Evolutionary conservation across 1,140 invertebrate genomes (phyloP).

Genomic region (Ceratina australensis): DNA sequence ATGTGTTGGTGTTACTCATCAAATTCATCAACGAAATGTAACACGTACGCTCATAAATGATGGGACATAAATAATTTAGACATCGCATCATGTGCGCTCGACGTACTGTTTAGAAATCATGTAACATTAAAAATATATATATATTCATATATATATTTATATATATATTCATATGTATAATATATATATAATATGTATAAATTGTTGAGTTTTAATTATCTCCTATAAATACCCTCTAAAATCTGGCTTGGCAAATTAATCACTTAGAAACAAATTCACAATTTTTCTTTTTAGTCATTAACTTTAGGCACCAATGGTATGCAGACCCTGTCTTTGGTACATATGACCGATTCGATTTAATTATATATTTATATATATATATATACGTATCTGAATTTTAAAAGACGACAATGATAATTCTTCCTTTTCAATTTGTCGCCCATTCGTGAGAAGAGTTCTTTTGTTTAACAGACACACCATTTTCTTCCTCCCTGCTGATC

Average conservation of each 20-base stretch:
- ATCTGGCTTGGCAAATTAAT: constrained; percentile 77
- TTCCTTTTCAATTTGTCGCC: constrained; percentile 35
- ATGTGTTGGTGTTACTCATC: constrained; percentile 72
- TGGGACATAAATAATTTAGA: constrained; percentile 80
- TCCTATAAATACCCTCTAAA: constrained; percentile 78
- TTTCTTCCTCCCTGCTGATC: constrained; percentile 48
- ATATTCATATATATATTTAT: constrained; percentile 74
- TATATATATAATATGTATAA: constrained; percentile 74
- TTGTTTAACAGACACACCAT: constrained; percentile 42
- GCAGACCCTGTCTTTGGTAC: constrained; percentile 81
- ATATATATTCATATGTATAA: constrained; percentile 68
- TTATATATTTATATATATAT: constrained; percentile 25
- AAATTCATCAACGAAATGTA: constrained; percentile 78
- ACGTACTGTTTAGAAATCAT: constrained; percentile 78
- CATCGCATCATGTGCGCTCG: constrained; percentile 71
- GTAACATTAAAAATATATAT: constrained; percentile 79
- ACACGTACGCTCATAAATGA: constrained; percentile 77
- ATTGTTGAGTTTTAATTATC: constrained; percentile 72
- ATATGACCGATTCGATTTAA: constrained; percentile 75
- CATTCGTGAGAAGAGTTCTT: constrained; percentile 41
- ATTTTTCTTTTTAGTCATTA: constrained; percentile 71
- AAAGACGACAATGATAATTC: constrained; percentile 44
- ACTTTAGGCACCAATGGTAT: constrained; percentile 80
- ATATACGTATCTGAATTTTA: constrained; percentile 44
- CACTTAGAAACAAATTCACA: constrained; percentile 76